Base-by-base conservation (phyloP, 2,888 invertebrate genomes). In the Phasia obesa region DNA sequence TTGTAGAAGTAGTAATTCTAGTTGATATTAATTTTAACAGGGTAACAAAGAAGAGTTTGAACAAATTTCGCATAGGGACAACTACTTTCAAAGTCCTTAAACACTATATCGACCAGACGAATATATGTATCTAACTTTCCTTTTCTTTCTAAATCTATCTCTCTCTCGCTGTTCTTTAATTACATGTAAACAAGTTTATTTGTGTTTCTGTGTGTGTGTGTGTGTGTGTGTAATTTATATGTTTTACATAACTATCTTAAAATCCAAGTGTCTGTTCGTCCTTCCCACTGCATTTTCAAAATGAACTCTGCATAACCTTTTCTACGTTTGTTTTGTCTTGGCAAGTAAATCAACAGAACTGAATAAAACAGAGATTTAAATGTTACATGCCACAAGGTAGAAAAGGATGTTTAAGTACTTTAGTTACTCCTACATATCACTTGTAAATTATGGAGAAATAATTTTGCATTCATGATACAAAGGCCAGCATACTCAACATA, bases 361-460 rank as follows among this genome's bases (percentile, higher is more conserved):
- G 7, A 55, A 64, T 7, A n/a, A 19, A 51, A 51, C 0, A 55
- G 19, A 67, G 25, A 59, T 49, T 38, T 51, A 19, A 47, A 60
- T 49, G 9, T 15, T 42, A 53, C 51, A 51, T 42, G 19, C 59
- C 51, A 47, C 60, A 53, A 69, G 69, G 44, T 69, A 53, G 21
- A n/a, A 60, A 6, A 11, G n/a, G n/a, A 47, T 47, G 17, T 19
- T 47, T 49, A 44, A 23, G 23, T 23, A 25, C 15, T 65, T 49
- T 57, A 57, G 57, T 65, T 38, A 59, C 57, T 59, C 19, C 38
- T 27, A 38, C 65, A 49, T 57, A 23, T 49, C 57, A 65, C 49
- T 59, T 59, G 65, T 17, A 27, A 62, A 44, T 35, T 47, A 65
- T 31, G 44, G 27, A 44, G 27, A 64, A 74, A 62, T 71, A 49